A percentile compares a stretch with the other conserved stretches of the same genome.
Evolutionary conservation across 2,797 vertebrate genomes (phyloP).

Genomic region (Tinamus major): DNA sequence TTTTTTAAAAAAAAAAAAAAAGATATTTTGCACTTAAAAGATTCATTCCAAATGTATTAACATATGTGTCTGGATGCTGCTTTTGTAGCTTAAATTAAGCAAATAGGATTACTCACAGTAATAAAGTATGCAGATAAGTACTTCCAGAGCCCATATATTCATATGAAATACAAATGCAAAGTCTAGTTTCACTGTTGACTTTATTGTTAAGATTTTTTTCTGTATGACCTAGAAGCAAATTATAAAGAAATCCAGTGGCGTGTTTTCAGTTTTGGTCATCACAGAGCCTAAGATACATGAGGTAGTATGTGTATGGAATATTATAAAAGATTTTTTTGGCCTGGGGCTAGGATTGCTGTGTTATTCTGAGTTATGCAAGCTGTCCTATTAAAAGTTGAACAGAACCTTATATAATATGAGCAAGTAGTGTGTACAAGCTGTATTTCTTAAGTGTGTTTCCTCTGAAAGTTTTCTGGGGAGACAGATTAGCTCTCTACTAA

Average conservation of each 20-base stretch:
- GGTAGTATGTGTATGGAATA: not conserved
- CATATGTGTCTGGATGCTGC: not conserved
- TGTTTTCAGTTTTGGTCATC: not conserved
- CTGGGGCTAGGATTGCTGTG: not conserved
- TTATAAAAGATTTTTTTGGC: constrained; percentile 1
- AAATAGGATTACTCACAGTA: not conserved
- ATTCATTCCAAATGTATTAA: not conserved
- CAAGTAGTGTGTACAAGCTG: not conserved
- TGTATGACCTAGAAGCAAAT: not conserved
- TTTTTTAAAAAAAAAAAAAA: not conserved
- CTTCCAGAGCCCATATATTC: not conserved
- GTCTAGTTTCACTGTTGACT: not conserved
- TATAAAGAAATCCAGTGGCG: not conserved
- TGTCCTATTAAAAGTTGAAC: not conserved
- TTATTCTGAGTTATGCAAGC: constrained; percentile 19
- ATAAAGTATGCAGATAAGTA: not conserved
- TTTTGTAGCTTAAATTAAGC: not conserved
- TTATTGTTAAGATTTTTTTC: not conserved
- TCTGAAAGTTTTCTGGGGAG: not conserved
- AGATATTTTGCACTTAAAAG: not conserved
- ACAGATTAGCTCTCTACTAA: not conserved
- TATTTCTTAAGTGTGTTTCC: not conserved
- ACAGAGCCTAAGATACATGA: not conserved
- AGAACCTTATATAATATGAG: not conserved
- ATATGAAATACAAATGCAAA: not conserved